These are phyloP conservation scores for Sinodicranocentrus sp. DNA, from an alignment of 2,888 invertebrate genomes.

Conservation along the genomic window DNA sequence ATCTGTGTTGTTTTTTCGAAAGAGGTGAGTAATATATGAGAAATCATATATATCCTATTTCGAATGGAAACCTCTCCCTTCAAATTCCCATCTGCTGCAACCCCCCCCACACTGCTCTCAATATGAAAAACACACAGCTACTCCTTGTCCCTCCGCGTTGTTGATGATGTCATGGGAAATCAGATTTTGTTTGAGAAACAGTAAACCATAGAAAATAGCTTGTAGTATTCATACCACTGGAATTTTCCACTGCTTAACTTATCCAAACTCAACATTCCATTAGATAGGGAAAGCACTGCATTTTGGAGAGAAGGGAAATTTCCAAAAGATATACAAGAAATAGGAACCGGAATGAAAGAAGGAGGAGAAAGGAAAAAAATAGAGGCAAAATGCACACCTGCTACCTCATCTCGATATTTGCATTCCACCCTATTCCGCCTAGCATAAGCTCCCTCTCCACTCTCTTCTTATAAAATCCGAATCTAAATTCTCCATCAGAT, in stretches of 20 bases:
- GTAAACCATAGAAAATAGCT: conserved; percentile 20
- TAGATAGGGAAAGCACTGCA: not conserved
- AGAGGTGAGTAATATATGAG: too few relatives aligned
- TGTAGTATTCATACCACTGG: too few relatives aligned
- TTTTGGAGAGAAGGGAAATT: not conserved
- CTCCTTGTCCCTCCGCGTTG: not conserved
- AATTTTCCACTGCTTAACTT: too few relatives aligned
- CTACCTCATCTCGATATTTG: conserved; percentile 69
- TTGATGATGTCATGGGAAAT: conserved; percentile 63
- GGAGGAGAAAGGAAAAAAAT: conserved; percentile 46
- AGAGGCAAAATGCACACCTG: conserved; percentile 63
- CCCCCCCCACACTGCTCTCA: not conserved
- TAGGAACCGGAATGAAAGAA: conserved; percentile 25
- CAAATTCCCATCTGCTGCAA: not conserved
- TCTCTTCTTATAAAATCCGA: conserved; percentile 40
- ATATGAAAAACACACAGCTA: not conserved
- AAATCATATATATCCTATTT: not conserved
- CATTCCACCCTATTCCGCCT: conserved; percentile 59
- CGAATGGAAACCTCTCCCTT: not conserved
- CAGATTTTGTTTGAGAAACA: conserved; percentile 43
- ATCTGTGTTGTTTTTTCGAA: too few relatives aligned
- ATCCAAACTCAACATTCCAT: too few relatives aligned
- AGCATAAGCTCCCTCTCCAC: conserved; percentile 40
- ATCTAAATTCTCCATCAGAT: too few relatives aligned
- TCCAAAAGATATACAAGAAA: conserved; percentile 52